Conservation (phyloP, 2,888 invertebrate genomes). For the Platerodrilus igneus region DNA sequence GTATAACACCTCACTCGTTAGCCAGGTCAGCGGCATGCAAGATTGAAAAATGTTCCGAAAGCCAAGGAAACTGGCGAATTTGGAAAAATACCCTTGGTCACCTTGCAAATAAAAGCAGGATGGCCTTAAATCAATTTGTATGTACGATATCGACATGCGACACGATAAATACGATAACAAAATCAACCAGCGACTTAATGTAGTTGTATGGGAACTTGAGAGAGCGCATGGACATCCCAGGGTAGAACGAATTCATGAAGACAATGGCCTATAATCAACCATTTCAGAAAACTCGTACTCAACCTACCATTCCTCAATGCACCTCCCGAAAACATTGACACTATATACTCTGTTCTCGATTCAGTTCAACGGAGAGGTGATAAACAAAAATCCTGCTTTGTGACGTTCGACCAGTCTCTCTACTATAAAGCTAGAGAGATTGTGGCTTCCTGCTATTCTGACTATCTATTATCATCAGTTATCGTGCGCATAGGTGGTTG, state of each 20-base stretch:
- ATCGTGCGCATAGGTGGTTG: conserved; percentile 1
- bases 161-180: background rate
- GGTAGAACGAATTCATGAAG: conserved; percentile 2
- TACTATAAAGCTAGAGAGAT: background rate
- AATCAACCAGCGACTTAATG: background rate
- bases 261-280: background rate
- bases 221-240: background rate
- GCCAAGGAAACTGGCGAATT: conserved; percentile 1
- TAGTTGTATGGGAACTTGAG: background rate
- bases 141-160: too few relatives aligned
- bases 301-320: background rate
- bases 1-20: too few relatives aligned
- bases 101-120: background rate
- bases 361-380: too few relatives aligned
- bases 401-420: conserved; percentile 1
- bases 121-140: too few relatives aligned
- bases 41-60: background rate
- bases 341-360: background rate
- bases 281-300: background rate
- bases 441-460: background rate
- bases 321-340: too few relatives aligned
- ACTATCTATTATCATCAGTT: too few relatives aligned
- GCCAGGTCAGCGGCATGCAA: too few relatives aligned
- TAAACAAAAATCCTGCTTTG: too few relatives aligned
- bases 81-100: background rate